A percentile compares a stretch with the other conserved stretches of the same genome.
These are phyloP conservation scores for Odontomyia ornata DNA, from an alignment of 2,888 invertebrate species.

Conservation along the genomic window DNA sequence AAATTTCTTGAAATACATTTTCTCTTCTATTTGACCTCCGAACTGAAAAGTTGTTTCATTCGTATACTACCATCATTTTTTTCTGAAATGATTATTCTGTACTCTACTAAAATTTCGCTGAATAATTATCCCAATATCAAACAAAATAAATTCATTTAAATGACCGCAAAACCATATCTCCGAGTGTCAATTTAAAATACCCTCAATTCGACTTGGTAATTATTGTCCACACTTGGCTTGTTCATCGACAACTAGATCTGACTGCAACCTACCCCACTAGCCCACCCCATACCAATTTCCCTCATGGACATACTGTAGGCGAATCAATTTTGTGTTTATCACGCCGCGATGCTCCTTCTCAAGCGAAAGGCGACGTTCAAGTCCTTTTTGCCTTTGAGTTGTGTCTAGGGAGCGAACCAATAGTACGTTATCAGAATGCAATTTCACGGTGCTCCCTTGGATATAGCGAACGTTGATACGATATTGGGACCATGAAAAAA, in stretches of 20 bases:
- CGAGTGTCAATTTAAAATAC: not conserved
- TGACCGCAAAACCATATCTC: not conserved
- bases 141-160: not conserved
- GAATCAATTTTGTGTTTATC: conserved; percentile 21
- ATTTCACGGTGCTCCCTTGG: conserved; percentile 5
- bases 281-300: not conserved
- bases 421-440: conserved; percentile 3
- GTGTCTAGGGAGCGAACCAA: not conserved
- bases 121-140: too few relatives aligned
- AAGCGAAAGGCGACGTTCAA: not conserved
- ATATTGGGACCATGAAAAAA: not conserved
- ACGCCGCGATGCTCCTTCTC: not conserved
- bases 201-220: not conserved
- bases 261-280: not conserved
- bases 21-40: too few relatives aligned
- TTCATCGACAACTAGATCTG: not conserved
- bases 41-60: too few relatives aligned
- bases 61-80: too few relatives aligned
- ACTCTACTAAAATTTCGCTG: too few relatives aligned
- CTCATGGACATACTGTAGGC: not conserved
- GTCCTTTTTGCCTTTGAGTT: not conserved
- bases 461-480: not conserved
- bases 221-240: not conserved
- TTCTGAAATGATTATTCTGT: too few relatives aligned
- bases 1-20: too few relatives aligned